A percentile compares a stretch with the other conserved stretches of the same genome.
Conservation (phyloP, 2,888 invertebrate genomes). For the Seira musarum region DNA sequence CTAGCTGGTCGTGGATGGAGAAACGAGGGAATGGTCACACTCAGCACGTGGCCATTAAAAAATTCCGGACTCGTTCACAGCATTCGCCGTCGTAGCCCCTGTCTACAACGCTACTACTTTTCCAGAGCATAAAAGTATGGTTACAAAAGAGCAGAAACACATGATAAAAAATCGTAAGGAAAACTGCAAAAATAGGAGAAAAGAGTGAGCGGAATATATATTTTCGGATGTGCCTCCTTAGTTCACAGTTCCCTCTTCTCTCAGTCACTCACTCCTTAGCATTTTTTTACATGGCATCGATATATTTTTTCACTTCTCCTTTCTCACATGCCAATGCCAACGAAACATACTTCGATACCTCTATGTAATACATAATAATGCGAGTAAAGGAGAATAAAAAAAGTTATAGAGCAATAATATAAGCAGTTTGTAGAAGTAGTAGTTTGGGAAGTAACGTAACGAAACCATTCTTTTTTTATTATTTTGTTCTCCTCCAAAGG, state of each 20-base stretch:
- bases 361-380: no score
- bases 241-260: neutral
- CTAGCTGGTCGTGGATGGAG: no score
- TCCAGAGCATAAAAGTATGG: conserved; percentile 23
- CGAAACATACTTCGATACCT: no score
- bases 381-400: neutral
- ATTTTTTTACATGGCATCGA: no score
- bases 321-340: no score
- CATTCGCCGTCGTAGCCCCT: conserved; percentile 38
- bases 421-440: no score
- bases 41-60: conserved; percentile 69
- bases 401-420: neutral
- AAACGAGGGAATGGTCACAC: conserved; percentile 58
- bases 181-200: conserved; percentile 22
- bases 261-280: neutral
- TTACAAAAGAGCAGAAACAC: conserved; percentile 30
- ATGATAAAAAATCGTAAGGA: conserved; percentile 40
- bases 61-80: conserved; percentile 64
- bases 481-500: neutral
- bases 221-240: no score
- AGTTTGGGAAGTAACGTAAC: neutral
- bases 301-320: no score
- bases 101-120: conserved; percentile 22
- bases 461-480: conserved; percentile 2
- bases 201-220: conserved; percentile 10